A percentile compares a stretch with the other conserved stretches of the same genome.
Conservation (phyloP, 2,113 vertebrate genomes). For the Colossoma macropomum region DNA sequence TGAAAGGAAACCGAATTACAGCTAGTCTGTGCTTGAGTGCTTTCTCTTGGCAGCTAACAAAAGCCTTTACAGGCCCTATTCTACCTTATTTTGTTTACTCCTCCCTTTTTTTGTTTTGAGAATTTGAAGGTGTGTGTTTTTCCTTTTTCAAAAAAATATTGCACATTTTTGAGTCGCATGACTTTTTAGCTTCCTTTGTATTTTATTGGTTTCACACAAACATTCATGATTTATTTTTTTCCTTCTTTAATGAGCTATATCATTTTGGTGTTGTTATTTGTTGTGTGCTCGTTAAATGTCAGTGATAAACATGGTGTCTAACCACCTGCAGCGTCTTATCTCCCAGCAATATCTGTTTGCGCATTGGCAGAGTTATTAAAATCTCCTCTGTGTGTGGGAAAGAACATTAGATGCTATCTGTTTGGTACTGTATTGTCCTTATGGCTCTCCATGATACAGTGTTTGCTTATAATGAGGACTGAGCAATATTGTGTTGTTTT, state of each 20-base stretch:
- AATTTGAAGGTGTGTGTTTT: constrained; percentile 3
- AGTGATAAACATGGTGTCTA: constrained; percentile 49
- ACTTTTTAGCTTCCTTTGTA: not conserved
- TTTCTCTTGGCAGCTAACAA: constrained; percentile 50
- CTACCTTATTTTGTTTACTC: constrained; percentile 37
- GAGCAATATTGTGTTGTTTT: not conserved
- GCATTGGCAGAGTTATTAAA: constrained; percentile 47
- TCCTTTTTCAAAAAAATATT: too few relatives aligned
- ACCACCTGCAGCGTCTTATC: constrained; percentile 53
- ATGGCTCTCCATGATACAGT: constrained; percentile 24
- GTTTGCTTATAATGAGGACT: constrained; percentile 22
- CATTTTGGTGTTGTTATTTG: constrained; percentile 48
- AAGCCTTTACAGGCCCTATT: constrained; percentile 52
- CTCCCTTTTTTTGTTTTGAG: constrained; percentile 40
- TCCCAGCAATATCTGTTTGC: constrained; percentile 32
- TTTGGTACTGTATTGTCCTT: constrained; percentile 31
- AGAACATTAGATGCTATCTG: constrained; percentile 37
- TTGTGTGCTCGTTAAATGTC: constrained; percentile 52
- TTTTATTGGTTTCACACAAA: constrained; percentile 24
- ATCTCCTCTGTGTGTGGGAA: constrained; percentile 44
- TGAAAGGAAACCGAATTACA: constrained; percentile 58
- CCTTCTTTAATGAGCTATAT: constrained; percentile 48
- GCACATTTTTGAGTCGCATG: not conserved
- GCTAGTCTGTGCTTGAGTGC: constrained; percentile 53
- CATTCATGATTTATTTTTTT: constrained; percentile 1